phyloP scores from a whole-genome alignment of 2,888 invertebrate genomes.

The Dascillus cervinus region DNA sequence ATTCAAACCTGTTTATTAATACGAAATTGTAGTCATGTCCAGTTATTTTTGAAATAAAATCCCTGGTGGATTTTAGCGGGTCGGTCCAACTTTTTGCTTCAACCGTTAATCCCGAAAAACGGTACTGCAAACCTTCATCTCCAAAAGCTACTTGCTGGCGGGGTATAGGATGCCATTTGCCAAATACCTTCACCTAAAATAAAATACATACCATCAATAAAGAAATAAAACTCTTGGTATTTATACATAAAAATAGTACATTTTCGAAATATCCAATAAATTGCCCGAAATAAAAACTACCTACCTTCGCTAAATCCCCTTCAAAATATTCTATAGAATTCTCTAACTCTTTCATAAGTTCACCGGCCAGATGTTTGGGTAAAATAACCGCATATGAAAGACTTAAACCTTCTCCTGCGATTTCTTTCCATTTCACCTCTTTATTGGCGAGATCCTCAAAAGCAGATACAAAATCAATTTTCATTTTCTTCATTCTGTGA shows the following conservation, averaged over 20 bases:
- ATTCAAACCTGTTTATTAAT: conserved; percentile 63
- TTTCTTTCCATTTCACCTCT: conserved; percentile 33
- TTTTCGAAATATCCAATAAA: too few species aligned
- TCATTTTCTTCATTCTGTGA: conserved; percentile 23
- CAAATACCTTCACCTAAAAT: conserved; percentile 49
- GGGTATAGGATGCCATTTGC: conserved; percentile 58
- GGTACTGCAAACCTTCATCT: conserved; percentile 55
- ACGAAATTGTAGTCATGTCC: conserved; percentile 58
- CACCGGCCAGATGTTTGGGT: conserved; percentile 41
- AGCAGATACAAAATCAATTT: conserved; percentile 22
- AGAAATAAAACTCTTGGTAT: too few species aligned
- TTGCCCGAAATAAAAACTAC: too few species aligned
- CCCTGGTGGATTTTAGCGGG: conserved; percentile 45
- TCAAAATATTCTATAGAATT: conserved; percentile 52
- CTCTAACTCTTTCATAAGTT: conserved; percentile 48
- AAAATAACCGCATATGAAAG: conserved; percentile 50
- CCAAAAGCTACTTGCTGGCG: conserved; percentile 64
- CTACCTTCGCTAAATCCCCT: conserved; percentile 55
- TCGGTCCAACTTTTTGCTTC: conserved; percentile 58
- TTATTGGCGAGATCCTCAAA: conserved; percentile 19
- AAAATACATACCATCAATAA: conserved; percentile 3
- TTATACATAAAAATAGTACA: too few species aligned
- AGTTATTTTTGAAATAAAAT: conserved; percentile 45
- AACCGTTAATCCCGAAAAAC: conserved; percentile 55
- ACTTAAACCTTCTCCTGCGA: conserved; percentile 48